Base-by-base conservation (phyloP, 2,888 invertebrate genomes). In the Argyresthia albistria region DNA sequence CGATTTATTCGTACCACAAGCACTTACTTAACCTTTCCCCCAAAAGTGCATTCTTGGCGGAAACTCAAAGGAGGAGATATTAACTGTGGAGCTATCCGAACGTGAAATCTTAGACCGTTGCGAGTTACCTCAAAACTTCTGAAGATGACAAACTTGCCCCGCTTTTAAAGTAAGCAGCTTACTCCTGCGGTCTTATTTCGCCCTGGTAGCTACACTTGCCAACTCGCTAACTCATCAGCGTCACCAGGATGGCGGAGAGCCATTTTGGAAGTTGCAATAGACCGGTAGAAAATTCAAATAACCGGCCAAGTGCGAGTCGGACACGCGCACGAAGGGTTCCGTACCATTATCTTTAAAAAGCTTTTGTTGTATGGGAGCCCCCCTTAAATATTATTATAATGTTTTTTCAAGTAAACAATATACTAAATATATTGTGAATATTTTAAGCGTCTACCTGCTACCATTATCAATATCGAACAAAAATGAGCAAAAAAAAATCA, bases 131-230 rank as follows among this genome's bases (percentile, higher is more conserved):
- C 47, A 53, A 35, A 53, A 53, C 51, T 53, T 54, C 43, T 16
- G 15, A 51, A 54, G 56, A 54, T 58, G 59, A 59, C 58, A 59
- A 59, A 25, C 11, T 56, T 52, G 46, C 53, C 25, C 53, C 35
- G 60, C 61, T 62, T 61, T 61, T 59, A 60, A 54, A 62, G 58
- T 55, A 59, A 61, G 62, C 58, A 57, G 62, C 62, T 63, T 60
- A 46, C 50, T 54, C 56, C 60, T 56, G 54, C 56, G 57, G 53
- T 39, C 45, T 51, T 45, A 51, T 12, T 52, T 52, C 54, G 52
- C 53, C 48, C 37, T 35, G 39, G 46, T 50, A 46, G 14, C 45
- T 49, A 39, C 53, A 8, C 11, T 25, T 43, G 35, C n/a, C 6
- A 11, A 16, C 53, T 52, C 54, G 55, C 8, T 48, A n/a, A 43